These are phyloP conservation scores for Gryllus bimaculatus DNA, from an alignment of 1,140 invertebrate genomes.

Conservation along the genomic window DNA sequence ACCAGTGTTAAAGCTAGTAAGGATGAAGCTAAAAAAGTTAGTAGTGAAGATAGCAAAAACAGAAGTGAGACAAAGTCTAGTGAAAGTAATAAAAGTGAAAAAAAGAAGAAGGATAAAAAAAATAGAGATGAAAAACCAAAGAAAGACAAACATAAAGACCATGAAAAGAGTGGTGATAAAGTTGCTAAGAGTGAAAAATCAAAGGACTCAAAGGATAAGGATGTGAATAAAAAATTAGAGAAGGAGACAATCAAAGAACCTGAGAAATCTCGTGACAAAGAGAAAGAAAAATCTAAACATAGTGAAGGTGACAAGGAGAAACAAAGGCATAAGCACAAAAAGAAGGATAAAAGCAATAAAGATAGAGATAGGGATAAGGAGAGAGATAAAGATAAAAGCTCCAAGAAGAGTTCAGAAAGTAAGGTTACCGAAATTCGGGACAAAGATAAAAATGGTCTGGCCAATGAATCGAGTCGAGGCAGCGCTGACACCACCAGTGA, in stretches of 20 bases:
- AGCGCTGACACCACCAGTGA: constrained; percentile 2
- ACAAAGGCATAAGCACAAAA: constrained; percentile 43
- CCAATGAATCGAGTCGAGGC: constrained; percentile 36
- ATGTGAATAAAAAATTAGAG: constrained; percentile 20
- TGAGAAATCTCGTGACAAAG: constrained; percentile 33
- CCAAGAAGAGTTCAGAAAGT: constrained; percentile 24
- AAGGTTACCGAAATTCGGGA: constrained; percentile 32
- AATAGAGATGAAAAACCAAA: constrained; percentile 39
- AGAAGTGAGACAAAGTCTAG: constrained; percentile 12
- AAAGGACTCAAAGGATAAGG: constrained; percentile 15
- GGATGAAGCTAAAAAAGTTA: constrained; percentile 37
- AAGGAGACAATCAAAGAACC: constrained; percentile 22
- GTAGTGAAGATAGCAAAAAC: constrained; percentile 28
- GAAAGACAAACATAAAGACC: constrained; percentile 41
- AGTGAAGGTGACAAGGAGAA: constrained; percentile 31
- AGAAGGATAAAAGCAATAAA: constrained; percentile 39
- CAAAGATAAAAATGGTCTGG: constrained; percentile 37
- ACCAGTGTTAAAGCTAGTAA: constrained; percentile 40
- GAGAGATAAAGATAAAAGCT: constrained; percentile 28
- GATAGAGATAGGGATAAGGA: constrained; percentile 30
- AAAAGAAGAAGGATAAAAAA: constrained; percentile 29
- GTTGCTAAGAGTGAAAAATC: constrained; percentile 32
- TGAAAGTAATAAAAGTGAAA: constrained; percentile 30
- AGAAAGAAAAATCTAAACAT: constrained; percentile 38
- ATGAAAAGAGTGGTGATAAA: constrained; percentile 38